Percentiles rank a stretch among this genome's conserved stretches.
These are phyloP conservation scores for Crocidura indochinensis DNA, from an alignment of 2,797 vertebrate genomes.

Conservation along the genomic window DNA sequence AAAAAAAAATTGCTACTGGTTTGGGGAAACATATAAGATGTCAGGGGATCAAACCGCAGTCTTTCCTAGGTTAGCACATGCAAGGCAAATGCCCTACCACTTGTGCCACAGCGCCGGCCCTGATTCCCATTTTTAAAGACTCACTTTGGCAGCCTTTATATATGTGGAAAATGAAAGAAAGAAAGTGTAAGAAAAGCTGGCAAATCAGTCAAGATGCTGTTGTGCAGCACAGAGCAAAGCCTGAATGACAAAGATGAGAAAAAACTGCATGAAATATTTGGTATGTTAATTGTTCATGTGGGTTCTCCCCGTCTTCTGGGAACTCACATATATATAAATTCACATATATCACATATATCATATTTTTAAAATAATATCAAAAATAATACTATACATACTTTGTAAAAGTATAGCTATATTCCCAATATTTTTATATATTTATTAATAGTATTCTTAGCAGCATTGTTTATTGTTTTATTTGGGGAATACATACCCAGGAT, in stretches of 20 bases:
- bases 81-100: no score
- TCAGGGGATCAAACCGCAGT: no score
- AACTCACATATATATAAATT: background rate
- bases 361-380: background rate
- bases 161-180: no score
- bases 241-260: background rate
- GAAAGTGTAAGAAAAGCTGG: background rate
- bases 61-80: no score
- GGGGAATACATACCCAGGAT: no score
- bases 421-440: background rate
- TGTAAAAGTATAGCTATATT: background rate
- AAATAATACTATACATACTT: background rate
- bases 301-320: background rate
- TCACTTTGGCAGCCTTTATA: background rate
- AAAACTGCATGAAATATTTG: background rate
- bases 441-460: background rate
- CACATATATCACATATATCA: no score
- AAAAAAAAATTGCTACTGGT: no score
- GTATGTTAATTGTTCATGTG: background rate
- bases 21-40: no score
- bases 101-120: no score
- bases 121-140: background rate
- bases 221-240: accelerated
- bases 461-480: background rate
- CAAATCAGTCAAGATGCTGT: background rate